These are phyloP conservation scores for Sinhomidia bicolor DNA, from an alignment of 2,888 invertebrate species.

Conservation along the genomic window DNA sequence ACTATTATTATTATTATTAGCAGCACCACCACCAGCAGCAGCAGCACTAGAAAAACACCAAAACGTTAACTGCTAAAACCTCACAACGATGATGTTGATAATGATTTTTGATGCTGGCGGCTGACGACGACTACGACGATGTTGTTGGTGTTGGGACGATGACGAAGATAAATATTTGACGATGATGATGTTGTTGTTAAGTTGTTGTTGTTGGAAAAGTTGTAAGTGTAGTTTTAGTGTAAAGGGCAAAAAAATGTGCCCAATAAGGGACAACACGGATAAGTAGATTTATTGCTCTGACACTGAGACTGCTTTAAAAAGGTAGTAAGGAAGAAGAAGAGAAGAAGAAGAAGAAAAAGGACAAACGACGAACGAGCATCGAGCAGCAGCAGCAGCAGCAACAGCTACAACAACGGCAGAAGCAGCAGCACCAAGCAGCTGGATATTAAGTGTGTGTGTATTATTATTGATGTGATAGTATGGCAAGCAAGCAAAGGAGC, in stretches of 20 bases:
- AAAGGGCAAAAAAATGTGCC: constrained; percentile 17
- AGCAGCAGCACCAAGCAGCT: constrained; percentile 44
- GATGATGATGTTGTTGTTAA: background rate
- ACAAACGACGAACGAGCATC: constrained; percentile 8
- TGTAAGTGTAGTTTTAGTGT: background rate
- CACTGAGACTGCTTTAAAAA: constrained; percentile 44
- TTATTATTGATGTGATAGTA: background rate
- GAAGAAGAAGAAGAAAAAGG: constrained; percentile 33
- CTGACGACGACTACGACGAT: too few relatives aligned
- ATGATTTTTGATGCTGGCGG: background rate
- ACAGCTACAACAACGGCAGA: too few relatives aligned
- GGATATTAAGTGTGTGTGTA: constrained; percentile 7
- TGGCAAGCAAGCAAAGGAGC: too few relatives aligned
- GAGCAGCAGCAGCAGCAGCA: constrained; percentile 4
- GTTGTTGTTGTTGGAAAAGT: background rate
- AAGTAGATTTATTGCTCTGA: constrained; percentile 54
- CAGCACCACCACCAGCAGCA: too few relatives aligned
- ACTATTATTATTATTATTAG: too few relatives aligned
- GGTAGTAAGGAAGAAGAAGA: constrained; percentile 52
- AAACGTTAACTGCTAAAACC: background rate
- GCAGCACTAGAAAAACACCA: background rate
- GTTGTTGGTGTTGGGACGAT: too few relatives aligned
- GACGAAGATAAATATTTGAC: too few relatives aligned
- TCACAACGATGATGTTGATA: background rate
- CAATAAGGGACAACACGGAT: constrained; percentile 53